Evolutionary conservation across 2,797 vertebrate genomes (phyloP).

Genomic region (Manis pentadactyla): DNA sequence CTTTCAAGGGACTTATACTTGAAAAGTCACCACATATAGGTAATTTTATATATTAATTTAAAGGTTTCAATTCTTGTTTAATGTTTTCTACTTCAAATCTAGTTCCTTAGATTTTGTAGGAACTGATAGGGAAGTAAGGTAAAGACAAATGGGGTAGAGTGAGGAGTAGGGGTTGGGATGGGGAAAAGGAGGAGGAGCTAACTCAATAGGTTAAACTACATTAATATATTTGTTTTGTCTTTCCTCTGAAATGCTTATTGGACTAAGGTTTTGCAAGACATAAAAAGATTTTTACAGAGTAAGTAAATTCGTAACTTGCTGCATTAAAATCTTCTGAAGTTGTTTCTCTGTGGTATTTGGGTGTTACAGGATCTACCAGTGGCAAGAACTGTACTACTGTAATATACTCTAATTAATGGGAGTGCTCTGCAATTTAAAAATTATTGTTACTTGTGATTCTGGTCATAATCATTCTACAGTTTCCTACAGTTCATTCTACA

Average conservation of each 20-base stretch:
- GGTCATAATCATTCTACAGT: conserved; percentile 4
- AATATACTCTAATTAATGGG: background rate
- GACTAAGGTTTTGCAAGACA: conserved; percentile 30
- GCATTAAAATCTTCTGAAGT: conserved; percentile 33
- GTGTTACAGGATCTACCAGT: background rate
- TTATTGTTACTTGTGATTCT: conserved; percentile 37
- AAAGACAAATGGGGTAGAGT: background rate
- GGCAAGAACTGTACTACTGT: background rate
- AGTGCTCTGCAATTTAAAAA: background rate
- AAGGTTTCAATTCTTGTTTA: conserved; percentile 31
- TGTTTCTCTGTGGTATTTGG: background rate
- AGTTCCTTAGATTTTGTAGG: conserved; percentile 12
- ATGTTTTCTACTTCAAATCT: conserved; percentile 19
- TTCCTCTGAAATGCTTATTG: conserved; percentile 23
- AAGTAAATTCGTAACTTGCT: conserved; percentile 8
- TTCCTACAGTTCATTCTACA: background rate
- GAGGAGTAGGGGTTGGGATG: background rate
- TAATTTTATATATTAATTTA: conserved; percentile 18
- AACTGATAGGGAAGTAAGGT: background rate
- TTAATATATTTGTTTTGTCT: background rate
- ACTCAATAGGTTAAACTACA: conserved; percentile 2
- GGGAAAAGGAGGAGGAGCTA: background rate
- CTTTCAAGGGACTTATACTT: conserved; percentile 5
- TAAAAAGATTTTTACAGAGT: conserved; percentile 45
- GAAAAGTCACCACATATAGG: background rate